Evolutionary conservation across 1,140 invertebrate genomes (phyloP).

Genomic region (Meloidogyne exigua): DNA sequence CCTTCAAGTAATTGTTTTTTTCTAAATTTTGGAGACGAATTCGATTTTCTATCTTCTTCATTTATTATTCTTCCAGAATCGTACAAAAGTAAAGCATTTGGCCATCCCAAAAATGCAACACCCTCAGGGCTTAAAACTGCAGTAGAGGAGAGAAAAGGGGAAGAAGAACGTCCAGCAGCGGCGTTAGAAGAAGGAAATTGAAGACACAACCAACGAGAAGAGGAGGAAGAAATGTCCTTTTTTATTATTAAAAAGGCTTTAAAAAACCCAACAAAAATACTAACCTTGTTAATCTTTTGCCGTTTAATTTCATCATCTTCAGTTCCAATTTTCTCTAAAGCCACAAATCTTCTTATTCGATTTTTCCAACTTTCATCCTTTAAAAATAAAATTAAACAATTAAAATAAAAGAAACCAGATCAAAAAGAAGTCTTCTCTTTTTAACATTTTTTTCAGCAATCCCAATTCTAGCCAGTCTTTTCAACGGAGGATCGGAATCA

Average conservation of each 20-base stretch:
- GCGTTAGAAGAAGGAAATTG: not conserved
- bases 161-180: slow-evolving; percentile 23
- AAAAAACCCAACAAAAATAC: not conserved
- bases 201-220: not conserved
- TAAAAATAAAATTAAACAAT: not conserved
- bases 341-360: slow-evolving; percentile 20
- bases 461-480: slow-evolving; percentile 17
- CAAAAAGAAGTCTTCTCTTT: slow-evolving; percentile 42
- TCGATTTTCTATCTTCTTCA: not conserved
- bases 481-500: slow-evolving; percentile 35
- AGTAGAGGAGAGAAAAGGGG: slow-evolving; percentile 50
- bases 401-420: slow-evolving; percentile 36
- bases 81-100: slow-evolving; percentile 47
- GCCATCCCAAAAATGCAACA: slow-evolving; percentile 56
- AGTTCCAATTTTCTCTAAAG: not conserved
- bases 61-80: slow-evolving; percentile 29
- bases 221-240: not conserved
- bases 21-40: slow-evolving; percentile 33
- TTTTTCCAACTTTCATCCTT: slow-evolving; percentile 23
- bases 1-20: slow-evolving; percentile 39
- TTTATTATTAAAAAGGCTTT: not conserved
- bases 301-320: not conserved
- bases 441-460: not conserved
- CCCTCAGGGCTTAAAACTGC: slow-evolving; percentile 43
- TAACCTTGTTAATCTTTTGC: not conserved